Evolutionary conservation across 2,888 invertebrate genomes (phyloP).

Genomic region (Cryptocephalus primarius): DNA sequence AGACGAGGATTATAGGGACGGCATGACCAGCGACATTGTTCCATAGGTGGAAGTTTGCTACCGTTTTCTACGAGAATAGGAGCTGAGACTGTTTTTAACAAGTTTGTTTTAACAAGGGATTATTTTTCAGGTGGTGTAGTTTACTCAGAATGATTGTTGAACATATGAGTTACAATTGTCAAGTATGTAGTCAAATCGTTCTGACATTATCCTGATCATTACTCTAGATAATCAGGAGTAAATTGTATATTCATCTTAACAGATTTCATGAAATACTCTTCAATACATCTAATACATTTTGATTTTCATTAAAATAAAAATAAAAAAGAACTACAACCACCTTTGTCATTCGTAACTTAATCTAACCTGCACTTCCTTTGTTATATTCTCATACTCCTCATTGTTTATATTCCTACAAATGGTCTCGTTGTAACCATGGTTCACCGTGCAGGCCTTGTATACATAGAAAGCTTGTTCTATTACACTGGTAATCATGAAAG

Average conservation of each 20-base stretch:
- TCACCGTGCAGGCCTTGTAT: constrained; percentile 64
- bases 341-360: constrained; percentile 10
- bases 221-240: no score
- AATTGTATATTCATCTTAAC: no score
- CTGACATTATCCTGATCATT: no score
- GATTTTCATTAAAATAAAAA: no score
- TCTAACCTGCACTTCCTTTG: constrained; percentile 56
- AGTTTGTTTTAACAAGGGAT: neutral
- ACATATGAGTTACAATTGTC: no score
- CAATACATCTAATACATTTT: no score
- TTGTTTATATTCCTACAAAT: constrained; percentile 54
- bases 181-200: no score
- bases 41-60: constrained; percentile 64
- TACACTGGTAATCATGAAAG: constrained; percentile 70
- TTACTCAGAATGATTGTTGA: no score
- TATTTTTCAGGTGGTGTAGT: neutral
- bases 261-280: no score
- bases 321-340: no score
- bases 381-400: constrained; percentile 45
- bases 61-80: neutral
- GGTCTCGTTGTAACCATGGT: constrained; percentile 56
- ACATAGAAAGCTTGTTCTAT: constrained; percentile 71
- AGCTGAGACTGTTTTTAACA: constrained; percentile 1
- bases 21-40: constrained; percentile 63
- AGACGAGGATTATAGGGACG: constrained; percentile 63